These are phyloP conservation scores for Gonatopus flavifemur DNA, from an alignment of 1,140 invertebrate genomes.

Conservation along the genomic window DNA sequence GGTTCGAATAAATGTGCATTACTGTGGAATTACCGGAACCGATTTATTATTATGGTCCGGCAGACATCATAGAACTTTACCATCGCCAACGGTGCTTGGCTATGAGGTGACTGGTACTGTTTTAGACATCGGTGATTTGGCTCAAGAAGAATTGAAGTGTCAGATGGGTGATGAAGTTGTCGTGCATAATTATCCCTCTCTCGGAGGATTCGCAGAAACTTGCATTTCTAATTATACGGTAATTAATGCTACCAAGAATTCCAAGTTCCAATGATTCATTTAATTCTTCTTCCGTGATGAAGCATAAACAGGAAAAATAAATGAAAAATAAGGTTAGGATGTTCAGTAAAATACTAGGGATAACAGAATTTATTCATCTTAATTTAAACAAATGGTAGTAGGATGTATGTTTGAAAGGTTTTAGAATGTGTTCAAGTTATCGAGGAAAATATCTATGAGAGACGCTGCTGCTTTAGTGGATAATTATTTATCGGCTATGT, in stretches of 20 bases:
- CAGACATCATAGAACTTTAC: neutral
- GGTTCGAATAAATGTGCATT: constrained; percentile 19
- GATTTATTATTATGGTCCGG: constrained; percentile 12
- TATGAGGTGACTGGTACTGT: constrained; percentile 15
- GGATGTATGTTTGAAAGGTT: no score
- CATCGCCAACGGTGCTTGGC: constrained; percentile 8
- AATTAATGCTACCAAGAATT: no score
- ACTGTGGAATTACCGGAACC: constrained; percentile 10
- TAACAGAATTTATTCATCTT: no score
- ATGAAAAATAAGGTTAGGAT: no score
- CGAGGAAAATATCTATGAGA: neutral
- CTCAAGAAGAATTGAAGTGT: constrained; percentile 8
- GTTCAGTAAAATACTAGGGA: no score
- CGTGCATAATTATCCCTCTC: constrained; percentile 15
- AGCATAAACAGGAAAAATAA: no score
- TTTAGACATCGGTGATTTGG: constrained; percentile 19
- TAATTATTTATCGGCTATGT: constrained; percentile 17
- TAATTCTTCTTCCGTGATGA: no score
- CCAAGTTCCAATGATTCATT: no score
- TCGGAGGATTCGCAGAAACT: constrained; percentile 15
- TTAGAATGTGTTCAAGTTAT: constrained; percentile 18
- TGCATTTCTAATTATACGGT: constrained; percentile 17
- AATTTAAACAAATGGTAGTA: no score
- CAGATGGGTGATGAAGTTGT: constrained; percentile 18
- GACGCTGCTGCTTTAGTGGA: constrained; percentile 9